A percentile compares a stretch with the other conserved stretches of the same genome.
Conservation (phyloP, 1,140 invertebrate species). For the Drosophila guanche region DNA sequence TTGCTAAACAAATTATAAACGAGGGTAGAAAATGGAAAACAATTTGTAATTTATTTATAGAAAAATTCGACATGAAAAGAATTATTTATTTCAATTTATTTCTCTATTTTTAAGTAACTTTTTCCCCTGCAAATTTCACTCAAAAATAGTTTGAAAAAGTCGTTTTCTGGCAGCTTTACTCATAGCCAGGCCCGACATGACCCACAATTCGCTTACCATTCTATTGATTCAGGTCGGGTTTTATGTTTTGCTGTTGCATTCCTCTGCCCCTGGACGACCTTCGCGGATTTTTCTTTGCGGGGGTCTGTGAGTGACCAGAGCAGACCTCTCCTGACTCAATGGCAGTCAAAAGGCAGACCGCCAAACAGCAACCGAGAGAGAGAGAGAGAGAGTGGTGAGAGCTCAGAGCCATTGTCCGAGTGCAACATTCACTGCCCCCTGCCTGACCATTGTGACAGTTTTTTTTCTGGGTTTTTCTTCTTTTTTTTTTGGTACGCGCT, state of each 20-base stretch:
- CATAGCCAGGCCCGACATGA: conserved; percentile 6
- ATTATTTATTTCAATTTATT: too few relatives aligned
- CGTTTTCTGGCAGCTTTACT: conserved; percentile 4
- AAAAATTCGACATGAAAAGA: too few relatives aligned
- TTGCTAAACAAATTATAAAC: too few relatives aligned
- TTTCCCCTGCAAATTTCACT: background rate
- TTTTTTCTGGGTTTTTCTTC: conserved; percentile 15
- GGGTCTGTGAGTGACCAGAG: conserved; percentile 8
- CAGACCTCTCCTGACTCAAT: too few relatives aligned
- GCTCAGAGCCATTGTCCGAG: background rate
- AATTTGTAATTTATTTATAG: too few relatives aligned
- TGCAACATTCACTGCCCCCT: conserved; percentile 1
- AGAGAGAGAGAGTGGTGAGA: too few relatives aligned
- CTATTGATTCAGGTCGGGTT: conserved; percentile 46
- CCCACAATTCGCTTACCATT: conserved; percentile 6
- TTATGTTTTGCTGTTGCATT: conserved; percentile 39
- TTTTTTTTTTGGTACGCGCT: conserved; percentile 3
- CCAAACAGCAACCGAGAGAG: too few relatives aligned
- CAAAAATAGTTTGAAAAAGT: background rate
- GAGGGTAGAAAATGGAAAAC: too few relatives aligned
- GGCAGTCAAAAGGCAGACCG: too few relatives aligned
- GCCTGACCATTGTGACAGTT: conserved; percentile 42
- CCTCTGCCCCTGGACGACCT: conserved; percentile 7
- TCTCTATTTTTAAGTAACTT: background rate
- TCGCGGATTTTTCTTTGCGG: conserved; percentile 2